Evolutionary conservation across 2,888 invertebrate genomes (phyloP), one percentile per base, ranked within the genome.

Genomic region (Sycophila texana): DNA sequence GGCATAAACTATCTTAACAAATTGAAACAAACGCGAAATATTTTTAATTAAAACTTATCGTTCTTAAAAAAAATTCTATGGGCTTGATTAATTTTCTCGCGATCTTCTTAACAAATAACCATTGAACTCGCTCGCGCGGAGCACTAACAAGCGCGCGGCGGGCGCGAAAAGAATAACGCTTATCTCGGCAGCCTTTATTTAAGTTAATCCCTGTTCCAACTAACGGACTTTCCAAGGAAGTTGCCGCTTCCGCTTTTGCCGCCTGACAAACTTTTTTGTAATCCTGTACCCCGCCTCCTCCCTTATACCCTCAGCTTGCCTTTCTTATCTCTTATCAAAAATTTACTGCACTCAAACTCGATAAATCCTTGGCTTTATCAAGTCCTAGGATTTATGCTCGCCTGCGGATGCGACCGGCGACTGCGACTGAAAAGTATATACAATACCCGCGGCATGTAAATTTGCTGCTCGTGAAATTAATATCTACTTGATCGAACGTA

Each of bases 321-420:
- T 30, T n/a, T 7, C 68, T 71, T 79, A 79, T 79, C 81, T 77
- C 71, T 71, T 51, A 79, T 81, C 81, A 79, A 81, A 39, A 81
- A 81, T 81, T 81, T 79, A 81, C 79, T 77, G 77, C 81, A 16
- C 74, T 75, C 77, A 66, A 70, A 73, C 73, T 75, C 81, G 79
- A 81, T 81, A 81, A 81, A 81, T 81, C 81, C 74, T 72, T 66
- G 65, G 74, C 47, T 75, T 74, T 78, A 74, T 77, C 80, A 76
- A 73, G 39, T 61, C 76, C 26, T 49, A 65, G 65, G 65, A 72
- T 61, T 63, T 73, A 75, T n/a, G 51, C 10, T 53, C 76, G 67
- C 7, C 70, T 14, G 55, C 51, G 13, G 20, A 7, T 47, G 22
- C 20, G 10, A 4, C 12, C 60, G 14, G 10, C 30, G 10, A 16